Base-by-base conservation (phyloP, 2,113 vertebrate species). In the Tichodroma muraria region DNA sequence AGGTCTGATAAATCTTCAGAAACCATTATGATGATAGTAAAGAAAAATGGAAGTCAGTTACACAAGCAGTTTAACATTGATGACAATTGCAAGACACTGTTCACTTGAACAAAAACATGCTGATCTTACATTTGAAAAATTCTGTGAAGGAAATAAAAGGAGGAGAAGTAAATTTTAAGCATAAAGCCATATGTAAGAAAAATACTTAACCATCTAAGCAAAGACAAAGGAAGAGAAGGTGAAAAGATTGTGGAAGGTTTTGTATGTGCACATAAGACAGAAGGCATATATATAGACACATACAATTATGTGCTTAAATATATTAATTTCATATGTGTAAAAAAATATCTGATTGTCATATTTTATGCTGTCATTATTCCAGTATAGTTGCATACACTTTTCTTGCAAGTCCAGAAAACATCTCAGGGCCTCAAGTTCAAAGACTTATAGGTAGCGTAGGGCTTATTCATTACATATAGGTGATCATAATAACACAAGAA, bases 61-160 rank as follows among this genome's bases (percentile, higher is more conserved):
- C 64, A 77, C 24, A 70, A 90, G 17, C 6, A 69, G 22, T 73
- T 94, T 85, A 53, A 47, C 31, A 80, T 49, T 77, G 22, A 80
- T 22, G 23, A 4, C 8, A 83, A 30, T 44, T 83, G 42, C 7
- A 66, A 66, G 19, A 31, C n/a, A 42, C 23, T 2, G 0, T 66
- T 49, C 12, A 49, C 52, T 72, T 65, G 84, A 60, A 28, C 19
- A 78, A 80, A 84, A 91, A 70, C 3, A 13, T 1, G 7, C 12
- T 71, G n/a, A 93, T 57, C 72, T 91, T 89, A 64, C 13, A 45
- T 53, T 35, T 89, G 33, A 88, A 94, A 96, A 94, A 73, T 85
- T 37, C 89, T 11, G 19, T 3, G 3, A 70, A 57, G 61, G 49
- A 96, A 94, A 94, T 59, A 81, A 8, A 91, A 15, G 10, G 14